Evolutionary conservation across 2,888 invertebrate species (phyloP).

Genomic region (Tetragonula carbonaria): DNA sequence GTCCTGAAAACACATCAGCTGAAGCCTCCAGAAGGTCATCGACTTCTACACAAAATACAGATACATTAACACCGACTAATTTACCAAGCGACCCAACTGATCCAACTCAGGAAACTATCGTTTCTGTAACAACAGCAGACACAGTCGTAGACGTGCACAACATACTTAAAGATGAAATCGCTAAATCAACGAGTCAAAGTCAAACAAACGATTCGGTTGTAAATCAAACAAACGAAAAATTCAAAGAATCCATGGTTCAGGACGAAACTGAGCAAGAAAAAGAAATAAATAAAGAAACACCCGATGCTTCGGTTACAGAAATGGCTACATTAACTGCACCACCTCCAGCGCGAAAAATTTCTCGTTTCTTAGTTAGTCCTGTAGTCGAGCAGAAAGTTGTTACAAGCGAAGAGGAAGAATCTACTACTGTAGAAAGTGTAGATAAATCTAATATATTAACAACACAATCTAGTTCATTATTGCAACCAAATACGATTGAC

Average conservation of each 20-base stretch:
- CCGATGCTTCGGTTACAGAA: conserved; percentile 56
- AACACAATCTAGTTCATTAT: conserved; percentile 30
- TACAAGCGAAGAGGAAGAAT: conserved; percentile 54
- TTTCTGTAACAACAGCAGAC: conserved; percentile 65
- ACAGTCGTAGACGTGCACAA: conserved; percentile 68
- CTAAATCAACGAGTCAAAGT: conserved; percentile 53
- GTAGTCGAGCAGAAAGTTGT: conserved; percentile 86
- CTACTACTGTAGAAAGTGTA: conserved; percentile 27
- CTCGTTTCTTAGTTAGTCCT: conserved; percentile 92
- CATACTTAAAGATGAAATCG: conserved; percentile 55
- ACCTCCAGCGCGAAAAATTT: conserved; percentile 89
- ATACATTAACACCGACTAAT: conserved; percentile 80
- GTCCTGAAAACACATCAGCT: conserved; percentile 70
- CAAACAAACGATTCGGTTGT: conserved; percentile 61
- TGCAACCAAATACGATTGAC: conserved; percentile 30
- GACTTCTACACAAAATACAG: conserved; percentile 82
- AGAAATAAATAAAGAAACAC: conserved; percentile 54
- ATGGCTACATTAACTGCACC: conserved; percentile 77
- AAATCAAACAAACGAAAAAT: conserved; percentile 41
- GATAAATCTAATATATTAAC: conserved; percentile 34
- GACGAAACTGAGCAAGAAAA: conserved; percentile 64
- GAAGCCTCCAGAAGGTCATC: conserved; percentile 81
- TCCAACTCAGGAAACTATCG: conserved; percentile 73
- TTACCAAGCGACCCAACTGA: conserved; percentile 76
- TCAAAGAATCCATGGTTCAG: conserved; percentile 43